phyloP scores from a whole-genome alignment of 2,888 invertebrate genomes.

The Netelia inedita region DNA sequence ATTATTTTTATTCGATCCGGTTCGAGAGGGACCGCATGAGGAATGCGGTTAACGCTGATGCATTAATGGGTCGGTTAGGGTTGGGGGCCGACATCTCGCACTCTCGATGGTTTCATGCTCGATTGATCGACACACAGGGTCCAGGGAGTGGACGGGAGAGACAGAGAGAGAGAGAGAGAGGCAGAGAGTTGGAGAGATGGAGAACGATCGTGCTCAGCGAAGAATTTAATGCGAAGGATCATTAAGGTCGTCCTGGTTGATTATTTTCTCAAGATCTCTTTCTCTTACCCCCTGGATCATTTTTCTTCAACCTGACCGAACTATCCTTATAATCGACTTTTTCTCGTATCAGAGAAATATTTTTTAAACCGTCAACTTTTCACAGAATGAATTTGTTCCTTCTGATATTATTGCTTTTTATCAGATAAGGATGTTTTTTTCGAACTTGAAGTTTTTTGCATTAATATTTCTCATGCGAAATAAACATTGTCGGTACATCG shows the following conservation, averaged over 20 bases:
- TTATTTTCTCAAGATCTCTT: conserved; percentile 67
- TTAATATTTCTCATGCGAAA: neutral
- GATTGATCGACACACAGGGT: conserved; percentile 66
- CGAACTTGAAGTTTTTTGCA: neutral
- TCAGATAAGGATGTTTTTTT: neutral
- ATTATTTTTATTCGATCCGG: conserved; percentile 61
- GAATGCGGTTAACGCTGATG: conserved; percentile 67
- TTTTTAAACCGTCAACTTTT: too few relatives aligned
- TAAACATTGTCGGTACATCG: neutral
- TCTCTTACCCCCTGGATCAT: neutral
- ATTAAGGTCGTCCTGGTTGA: conserved; percentile 73
- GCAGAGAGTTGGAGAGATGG: conserved; percentile 10
- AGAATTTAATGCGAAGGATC: conserved; percentile 76
- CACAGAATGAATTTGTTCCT: neutral
- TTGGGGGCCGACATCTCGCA: conserved; percentile 52
- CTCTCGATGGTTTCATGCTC: conserved; percentile 66
- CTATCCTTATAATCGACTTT: too few relatives aligned
- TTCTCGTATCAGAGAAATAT: too few relatives aligned
- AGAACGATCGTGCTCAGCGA: conserved; percentile 72
- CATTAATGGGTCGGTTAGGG: conserved; percentile 63
- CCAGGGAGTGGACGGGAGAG: conserved; percentile 7
- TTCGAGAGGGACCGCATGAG: conserved; percentile 54
- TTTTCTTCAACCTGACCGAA: neutral
- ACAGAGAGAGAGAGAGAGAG: conserved; percentile 4
- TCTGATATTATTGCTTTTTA: neutral